A percentile compares a stretch with the other conserved stretches of the same genome.
These are phyloP conservation scores for Ennomos erosarius DNA, from an alignment of 2,888 invertebrate genomes.

Conservation along the genomic window DNA sequence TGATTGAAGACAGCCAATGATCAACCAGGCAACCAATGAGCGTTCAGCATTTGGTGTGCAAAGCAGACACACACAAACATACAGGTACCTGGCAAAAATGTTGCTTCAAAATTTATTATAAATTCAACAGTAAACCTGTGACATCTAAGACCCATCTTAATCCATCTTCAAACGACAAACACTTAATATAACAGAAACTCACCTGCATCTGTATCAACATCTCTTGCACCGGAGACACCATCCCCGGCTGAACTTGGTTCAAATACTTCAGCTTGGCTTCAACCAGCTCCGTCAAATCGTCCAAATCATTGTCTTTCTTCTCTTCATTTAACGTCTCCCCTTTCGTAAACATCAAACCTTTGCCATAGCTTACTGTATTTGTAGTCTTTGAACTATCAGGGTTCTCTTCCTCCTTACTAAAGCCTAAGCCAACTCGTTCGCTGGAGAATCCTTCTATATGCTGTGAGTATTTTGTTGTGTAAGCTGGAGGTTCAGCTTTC, in stretches of 20 bases:
- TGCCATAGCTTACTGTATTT: slow-evolving; percentile 69
- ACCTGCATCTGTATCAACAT: slow-evolving; percentile 86
- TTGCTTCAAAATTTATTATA: no score
- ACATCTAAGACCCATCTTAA: no score
- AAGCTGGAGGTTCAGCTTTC: slow-evolving; percentile 60
- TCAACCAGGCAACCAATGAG: no score
- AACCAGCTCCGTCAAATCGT: slow-evolving; percentile 70
- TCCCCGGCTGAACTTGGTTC: slow-evolving; percentile 72
- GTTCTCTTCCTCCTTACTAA: slow-evolving; percentile 61
- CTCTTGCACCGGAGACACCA: slow-evolving; percentile 81
- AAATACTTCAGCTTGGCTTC: slow-evolving; percentile 83
- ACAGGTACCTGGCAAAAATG: no score
- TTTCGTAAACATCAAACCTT: slow-evolving; percentile 79
- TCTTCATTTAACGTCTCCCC: slow-evolving; percentile 80
- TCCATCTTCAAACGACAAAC: no score
- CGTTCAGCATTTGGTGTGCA: no score
- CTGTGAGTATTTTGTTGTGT: slow-evolving; percentile 79
- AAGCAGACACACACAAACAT: no score
- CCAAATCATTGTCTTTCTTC: slow-evolving; percentile 67
- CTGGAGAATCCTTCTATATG: slow-evolving; percentile 74
- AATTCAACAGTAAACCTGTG: no score
- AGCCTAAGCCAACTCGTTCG: slow-evolving; percentile 81
- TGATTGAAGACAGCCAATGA: no score
- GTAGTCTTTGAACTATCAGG: slow-evolving; percentile 59
- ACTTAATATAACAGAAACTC: slow-evolving; percentile 27